A percentile compares a stretch with the other conserved stretches of the same genome.
Evolutionary conservation across 53 echinoderm and acorn worm species (phyloP).

Genomic region (Glandiceps talaboti): DNA sequence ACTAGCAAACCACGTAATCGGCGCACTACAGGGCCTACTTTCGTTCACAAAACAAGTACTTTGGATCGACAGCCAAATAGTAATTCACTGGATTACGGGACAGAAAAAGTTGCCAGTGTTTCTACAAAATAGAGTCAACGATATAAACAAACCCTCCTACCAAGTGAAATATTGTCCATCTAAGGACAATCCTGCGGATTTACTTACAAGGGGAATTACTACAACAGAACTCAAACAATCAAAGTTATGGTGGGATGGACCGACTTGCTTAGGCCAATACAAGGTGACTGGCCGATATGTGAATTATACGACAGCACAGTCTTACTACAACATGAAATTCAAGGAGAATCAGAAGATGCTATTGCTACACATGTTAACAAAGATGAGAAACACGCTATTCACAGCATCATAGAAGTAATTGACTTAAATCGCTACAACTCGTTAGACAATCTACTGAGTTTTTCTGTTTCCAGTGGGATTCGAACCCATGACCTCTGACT

Average conservation of each 20-base stretch:
- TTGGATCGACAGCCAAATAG: too few species aligned
- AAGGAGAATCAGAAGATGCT: neutral
- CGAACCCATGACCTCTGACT: too few species aligned
- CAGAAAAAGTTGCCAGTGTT: too few species aligned
- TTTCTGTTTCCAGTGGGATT: neutral
- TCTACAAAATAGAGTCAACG: neutral
- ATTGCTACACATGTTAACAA: neutral
- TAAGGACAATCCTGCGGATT: neutral
- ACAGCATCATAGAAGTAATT: neutral
- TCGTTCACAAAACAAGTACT: too few species aligned
- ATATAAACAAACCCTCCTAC: neutral
- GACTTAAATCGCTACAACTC: neutral
- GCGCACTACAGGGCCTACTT: too few species aligned
- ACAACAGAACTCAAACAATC: neutral
- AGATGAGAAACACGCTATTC: neutral
- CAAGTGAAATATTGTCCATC: neutral
- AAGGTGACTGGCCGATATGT: neutral
- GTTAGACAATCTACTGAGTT: neutral
- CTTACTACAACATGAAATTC: neutral
- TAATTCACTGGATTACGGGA: too few species aligned
- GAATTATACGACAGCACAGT: neutral
- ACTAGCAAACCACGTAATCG: too few species aligned
- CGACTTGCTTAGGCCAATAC: neutral
- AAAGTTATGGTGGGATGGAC: neutral
- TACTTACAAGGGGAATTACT: neutral